Evolutionary conservation across 2,797 vertebrate species (phyloP).

Genomic region (Meriones psammophilus): DNA sequence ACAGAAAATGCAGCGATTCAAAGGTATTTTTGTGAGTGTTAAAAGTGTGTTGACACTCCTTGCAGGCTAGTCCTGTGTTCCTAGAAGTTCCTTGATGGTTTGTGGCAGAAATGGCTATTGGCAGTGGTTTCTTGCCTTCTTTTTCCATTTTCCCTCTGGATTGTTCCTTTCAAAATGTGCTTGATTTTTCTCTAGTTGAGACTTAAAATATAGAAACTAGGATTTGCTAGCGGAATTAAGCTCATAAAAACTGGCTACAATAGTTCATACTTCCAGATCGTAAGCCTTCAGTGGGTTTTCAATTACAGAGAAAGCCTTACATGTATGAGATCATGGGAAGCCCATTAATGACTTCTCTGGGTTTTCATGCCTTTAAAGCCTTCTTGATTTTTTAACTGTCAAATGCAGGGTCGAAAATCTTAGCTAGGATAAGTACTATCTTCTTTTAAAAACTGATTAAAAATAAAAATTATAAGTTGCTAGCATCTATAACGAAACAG

Average conservation of each 20-base stretch:
- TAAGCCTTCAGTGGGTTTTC: slow-evolving; percentile 69
- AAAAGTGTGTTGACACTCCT: background rate
- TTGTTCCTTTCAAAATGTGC: slow-evolving; percentile 34
- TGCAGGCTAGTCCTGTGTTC: background rate
- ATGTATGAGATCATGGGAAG: slow-evolving; percentile 66
- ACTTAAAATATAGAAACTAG: slow-evolving; percentile 77
- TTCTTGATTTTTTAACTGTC: slow-evolving; percentile 69
- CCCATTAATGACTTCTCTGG: slow-evolving; percentile 73
- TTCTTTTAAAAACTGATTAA: slow-evolving; percentile 56
- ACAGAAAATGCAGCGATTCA: slow-evolving; percentile 50
- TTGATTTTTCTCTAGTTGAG: slow-evolving; percentile 71
- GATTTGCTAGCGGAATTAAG: slow-evolving; percentile 76
- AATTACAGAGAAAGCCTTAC: slow-evolving; percentile 64
- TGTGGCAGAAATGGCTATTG: background rate
- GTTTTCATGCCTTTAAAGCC: slow-evolving; percentile 69
- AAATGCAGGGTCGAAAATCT: slow-evolving; percentile 59
- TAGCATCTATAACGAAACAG: background rate
- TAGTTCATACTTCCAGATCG: slow-evolving; percentile 69
- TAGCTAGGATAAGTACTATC: slow-evolving; percentile 36
- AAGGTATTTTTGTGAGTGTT: slow-evolving; percentile 17
- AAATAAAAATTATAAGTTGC: slow-evolving; percentile 39
- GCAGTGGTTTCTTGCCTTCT: background rate
- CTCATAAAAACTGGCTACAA: slow-evolving; percentile 61
- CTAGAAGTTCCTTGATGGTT: background rate
- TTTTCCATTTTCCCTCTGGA: background rate